A percentile compares a stretch with the other conserved stretches of the same genome.
Conservation (phyloP, 2,113 vertebrate species). For the Anas platyrhynchos region DNA sequence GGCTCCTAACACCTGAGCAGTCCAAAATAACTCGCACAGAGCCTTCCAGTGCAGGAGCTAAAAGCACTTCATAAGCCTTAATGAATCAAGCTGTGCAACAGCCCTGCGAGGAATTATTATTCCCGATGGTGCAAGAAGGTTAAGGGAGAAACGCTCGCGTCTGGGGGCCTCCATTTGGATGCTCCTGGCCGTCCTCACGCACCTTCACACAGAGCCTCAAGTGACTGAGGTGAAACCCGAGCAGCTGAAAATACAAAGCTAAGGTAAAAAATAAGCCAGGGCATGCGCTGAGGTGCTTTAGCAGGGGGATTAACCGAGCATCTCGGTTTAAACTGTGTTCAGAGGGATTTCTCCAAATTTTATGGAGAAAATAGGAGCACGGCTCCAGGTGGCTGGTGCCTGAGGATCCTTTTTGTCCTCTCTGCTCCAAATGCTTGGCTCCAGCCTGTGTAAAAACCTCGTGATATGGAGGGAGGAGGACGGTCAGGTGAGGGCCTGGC, state of each 20-base stretch:
- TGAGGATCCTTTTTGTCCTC: not conserved
- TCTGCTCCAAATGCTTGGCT: not conserved
- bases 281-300: not conserved
- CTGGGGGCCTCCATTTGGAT: conserved; percentile 22
- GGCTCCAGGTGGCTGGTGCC: not conserved
- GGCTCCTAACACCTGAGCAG: conserved; percentile 52
- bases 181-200: not conserved
- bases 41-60: conserved; percentile 31
- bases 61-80: conserved; percentile 62
- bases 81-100: conserved; percentile 67
- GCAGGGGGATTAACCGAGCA: not conserved
- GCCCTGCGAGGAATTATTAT: conserved; percentile 21
- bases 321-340: not conserved
- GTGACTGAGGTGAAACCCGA: not conserved
- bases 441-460: not conserved
- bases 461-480: not conserved
- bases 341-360: not conserved
- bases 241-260: not conserved
- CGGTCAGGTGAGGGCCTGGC: fast-evolving
- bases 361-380: not conserved
- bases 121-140: not conserved
- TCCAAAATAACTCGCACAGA: conserved; percentile 52
- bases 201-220: not conserved
- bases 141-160: not conserved
- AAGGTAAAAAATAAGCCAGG: not conserved